phyloP scores from a whole-genome alignment of 2,797 vertebrate species.

The Carapus acus region DNA sequence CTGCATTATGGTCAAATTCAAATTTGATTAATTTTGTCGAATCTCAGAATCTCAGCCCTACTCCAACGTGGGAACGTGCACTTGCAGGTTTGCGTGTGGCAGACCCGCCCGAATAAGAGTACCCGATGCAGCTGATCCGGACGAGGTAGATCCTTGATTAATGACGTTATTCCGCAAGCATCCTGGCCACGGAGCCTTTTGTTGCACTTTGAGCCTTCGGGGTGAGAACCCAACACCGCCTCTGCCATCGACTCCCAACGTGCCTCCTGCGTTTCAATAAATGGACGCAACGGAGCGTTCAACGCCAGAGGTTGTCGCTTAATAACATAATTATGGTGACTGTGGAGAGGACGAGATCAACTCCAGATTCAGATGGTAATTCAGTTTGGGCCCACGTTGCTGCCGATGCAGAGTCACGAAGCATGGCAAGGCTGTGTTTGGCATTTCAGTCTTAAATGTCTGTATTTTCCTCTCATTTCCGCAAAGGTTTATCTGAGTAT shows the following conservation, averaged over 20 bases:
- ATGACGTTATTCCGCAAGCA: conserved; percentile 33
- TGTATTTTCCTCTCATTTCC: too few relatives aligned
- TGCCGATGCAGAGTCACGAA: background rate
- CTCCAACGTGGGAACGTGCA: too few relatives aligned
- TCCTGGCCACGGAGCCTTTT: conserved; percentile 13
- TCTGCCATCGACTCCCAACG: conserved; percentile 11
- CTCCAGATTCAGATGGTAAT: background rate
- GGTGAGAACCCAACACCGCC: conserved; percentile 23
- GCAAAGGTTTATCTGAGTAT: too few relatives aligned
- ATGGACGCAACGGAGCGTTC: conserved; percentile 20
- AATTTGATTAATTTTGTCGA: too few relatives aligned
- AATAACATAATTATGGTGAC: conserved; percentile 28
- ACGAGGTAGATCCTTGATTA: conserved; percentile 34
- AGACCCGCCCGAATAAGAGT: too few relatives aligned
- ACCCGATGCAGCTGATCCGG: conserved; percentile 19
- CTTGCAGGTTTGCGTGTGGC: conserved; percentile 8
- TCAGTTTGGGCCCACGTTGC: too few relatives aligned
- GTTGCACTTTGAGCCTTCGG: conserved; percentile 31
- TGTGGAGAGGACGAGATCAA: conserved; percentile 22
- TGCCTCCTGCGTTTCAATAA: conserved; percentile 26
- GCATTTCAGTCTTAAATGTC: too few relatives aligned
- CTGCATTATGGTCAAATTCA: too few relatives aligned
- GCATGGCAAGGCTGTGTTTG: background rate
- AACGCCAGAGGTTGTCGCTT: conserved; percentile 38
- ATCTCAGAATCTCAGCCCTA: too few relatives aligned